A percentile compares a stretch with the other conserved stretches of the same genome.
Evolutionary conservation across 2,888 invertebrate genomes (phyloP).

Genomic region (Protula sp.): DNA sequence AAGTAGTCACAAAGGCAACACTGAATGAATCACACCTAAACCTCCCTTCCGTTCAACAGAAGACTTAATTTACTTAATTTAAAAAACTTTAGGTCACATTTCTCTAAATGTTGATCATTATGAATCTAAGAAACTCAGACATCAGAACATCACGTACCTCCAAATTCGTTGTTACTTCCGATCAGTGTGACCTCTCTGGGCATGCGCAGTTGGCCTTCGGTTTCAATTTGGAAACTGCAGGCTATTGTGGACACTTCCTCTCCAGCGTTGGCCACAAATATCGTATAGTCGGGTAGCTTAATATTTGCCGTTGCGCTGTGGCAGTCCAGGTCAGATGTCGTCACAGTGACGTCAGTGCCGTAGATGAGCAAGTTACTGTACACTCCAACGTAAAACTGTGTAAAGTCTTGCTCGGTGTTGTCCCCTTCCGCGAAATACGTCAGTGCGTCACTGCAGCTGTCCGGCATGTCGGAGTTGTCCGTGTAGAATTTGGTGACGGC

Average conservation of each 20-base stretch:
- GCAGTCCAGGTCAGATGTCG: neutral
- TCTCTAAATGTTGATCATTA: too few relatives aligned
- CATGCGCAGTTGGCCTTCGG: conserved; percentile 29
- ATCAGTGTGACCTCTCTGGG: conserved; percentile 29
- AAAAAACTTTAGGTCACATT: too few relatives aligned
- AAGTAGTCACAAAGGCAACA: too few relatives aligned
- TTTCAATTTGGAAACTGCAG: conserved; percentile 32
- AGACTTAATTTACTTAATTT: too few relatives aligned
- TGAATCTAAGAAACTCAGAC: too few relatives aligned
- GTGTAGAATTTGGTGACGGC: conserved; percentile 2
- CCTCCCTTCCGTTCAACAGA: too few relatives aligned
- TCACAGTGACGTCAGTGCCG: neutral
- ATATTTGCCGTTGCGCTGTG: conserved; percentile 5
- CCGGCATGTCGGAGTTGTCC: conserved; percentile 13
- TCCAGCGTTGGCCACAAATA: conserved; percentile 12
- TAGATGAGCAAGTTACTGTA: neutral
- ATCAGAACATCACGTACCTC: too few relatives aligned
- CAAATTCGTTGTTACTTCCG: too few relatives aligned
- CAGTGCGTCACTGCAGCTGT: neutral
- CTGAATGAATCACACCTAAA: too few relatives aligned
- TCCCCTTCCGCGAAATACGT: neutral
- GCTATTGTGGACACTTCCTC: conserved; percentile 25
- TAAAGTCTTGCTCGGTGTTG: neutral
- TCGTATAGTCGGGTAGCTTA: conserved; percentile 21
- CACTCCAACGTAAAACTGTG: neutral